phyloP scores from a whole-genome alignment of 2,888 invertebrate species.

The Oscheius onirici region DNA sequence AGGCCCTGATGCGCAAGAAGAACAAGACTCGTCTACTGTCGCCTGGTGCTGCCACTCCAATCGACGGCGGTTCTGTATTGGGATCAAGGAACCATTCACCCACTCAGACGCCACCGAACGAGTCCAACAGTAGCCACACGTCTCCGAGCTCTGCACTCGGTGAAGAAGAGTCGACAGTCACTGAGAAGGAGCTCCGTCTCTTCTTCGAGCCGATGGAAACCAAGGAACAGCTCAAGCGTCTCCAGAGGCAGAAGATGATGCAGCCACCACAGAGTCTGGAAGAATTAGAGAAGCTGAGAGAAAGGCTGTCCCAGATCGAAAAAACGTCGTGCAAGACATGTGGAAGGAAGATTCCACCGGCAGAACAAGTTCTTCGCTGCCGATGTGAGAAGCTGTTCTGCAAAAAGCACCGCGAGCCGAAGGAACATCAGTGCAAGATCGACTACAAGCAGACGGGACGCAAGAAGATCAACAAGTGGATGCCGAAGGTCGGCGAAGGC shows the following conservation, averaged over 20 bases:
- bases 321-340: conserved; percentile 50
- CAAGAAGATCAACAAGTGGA: conserved; percentile 47
- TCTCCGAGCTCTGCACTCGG: not conserved
- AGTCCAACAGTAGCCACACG: not conserved
- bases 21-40: conserved; percentile 22
- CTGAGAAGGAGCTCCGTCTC: conserved; percentile 54
- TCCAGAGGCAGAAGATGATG: conserved; percentile 41
- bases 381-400: conserved; percentile 52
- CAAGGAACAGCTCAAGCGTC: conserved; percentile 38
- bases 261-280: conserved; percentile 47
- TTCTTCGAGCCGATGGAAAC: conserved; percentile 58
- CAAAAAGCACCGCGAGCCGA: conserved; percentile 49
- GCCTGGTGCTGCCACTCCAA: not conserved
- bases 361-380: conserved; percentile 53
- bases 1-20: conserved; percentile 34
- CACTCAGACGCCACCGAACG: not conserved
- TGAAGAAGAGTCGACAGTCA: conserved; percentile 31
- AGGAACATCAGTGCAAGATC: conserved; percentile 51
- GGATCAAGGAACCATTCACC: not conserved
- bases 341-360: conserved; percentile 46
- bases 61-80: conserved; percentile 5
- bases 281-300: conserved; percentile 40
- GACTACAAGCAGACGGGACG: conserved; percentile 59
- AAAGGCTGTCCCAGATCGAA: conserved; percentile 35
- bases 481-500: conserved; percentile 39